phyloP scores from a whole-genome alignment of 1,140 invertebrate species.

The Dinoponera quadriceps region DNA sequence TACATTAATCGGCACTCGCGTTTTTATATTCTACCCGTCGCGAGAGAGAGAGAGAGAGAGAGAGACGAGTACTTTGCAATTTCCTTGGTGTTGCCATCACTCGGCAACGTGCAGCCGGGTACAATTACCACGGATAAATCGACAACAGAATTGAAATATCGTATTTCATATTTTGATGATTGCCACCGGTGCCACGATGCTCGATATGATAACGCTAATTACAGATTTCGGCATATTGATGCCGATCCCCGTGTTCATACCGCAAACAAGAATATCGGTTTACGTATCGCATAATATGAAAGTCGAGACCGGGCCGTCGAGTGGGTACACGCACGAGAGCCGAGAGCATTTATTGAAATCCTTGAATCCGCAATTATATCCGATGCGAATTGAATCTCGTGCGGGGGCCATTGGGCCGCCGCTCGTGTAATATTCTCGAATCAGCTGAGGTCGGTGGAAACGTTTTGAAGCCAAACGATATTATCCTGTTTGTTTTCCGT shows the following conservation, averaged over 20 bases:
- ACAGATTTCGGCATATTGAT: conserved; percentile 38
- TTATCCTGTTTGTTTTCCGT: conserved; percentile 72
- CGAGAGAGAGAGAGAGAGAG: too few relatives aligned
- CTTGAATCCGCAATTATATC: conserved; percentile 69
- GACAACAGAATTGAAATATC: conserved; percentile 46
- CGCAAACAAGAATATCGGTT: conserved; percentile 52
- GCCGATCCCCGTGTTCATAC: not conserved
- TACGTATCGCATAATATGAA: conserved; percentile 36
- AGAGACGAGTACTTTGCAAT: too few relatives aligned
- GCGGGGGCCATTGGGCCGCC: conserved; percentile 26
- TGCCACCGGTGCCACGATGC: not conserved
- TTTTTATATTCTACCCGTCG: too few relatives aligned
- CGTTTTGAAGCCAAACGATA: conserved; percentile 71
- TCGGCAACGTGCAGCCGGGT: not conserved
- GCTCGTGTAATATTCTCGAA: conserved; percentile 67
- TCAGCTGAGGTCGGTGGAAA: conserved; percentile 67
- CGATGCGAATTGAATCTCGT: conserved; percentile 56
- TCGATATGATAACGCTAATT: conserved; percentile 34
- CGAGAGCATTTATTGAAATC: conserved; percentile 64
- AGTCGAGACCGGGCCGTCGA: conserved; percentile 20
- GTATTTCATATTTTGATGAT: conserved; percentile 43
- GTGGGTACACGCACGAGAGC: not conserved
- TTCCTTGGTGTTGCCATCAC: not conserved
- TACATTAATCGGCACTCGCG: too few relatives aligned
- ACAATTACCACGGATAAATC: conserved; percentile 31